Evolutionary conservation across 2,113 vertebrate species (phyloP), one percentile per base, ranked within the genome.

Genomic region (Corvus hawaiiensis): DNA sequence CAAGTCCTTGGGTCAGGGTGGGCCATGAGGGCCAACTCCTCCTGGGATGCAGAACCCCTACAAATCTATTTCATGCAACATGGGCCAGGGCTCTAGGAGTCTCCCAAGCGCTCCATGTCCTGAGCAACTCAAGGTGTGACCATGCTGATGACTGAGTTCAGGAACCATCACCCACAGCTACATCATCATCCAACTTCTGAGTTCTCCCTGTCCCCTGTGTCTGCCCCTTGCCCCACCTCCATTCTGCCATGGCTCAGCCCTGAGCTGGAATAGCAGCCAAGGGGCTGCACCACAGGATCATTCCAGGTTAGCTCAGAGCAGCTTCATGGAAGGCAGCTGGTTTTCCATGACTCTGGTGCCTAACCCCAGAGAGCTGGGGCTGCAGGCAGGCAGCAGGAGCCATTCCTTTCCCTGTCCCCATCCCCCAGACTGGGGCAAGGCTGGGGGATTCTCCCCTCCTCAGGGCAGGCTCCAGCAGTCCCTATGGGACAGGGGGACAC

Each of bases 41-140:
- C 10, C 44, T 46, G 15, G 13, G 4, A 3, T 61, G 33, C 67
- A 91, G 27, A 80, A 33, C 16, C 51, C 33, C 10, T n/a, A 24
- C 27, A 28, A 35, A 39, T 39, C 59, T 10, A 12, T 56, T 61
- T 33, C 39, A 19, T 30, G 30, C 73, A 83, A 26, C 1, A 1
- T 0, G 0, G 81, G 6, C 24, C 61, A 41, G 1, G 8, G 35
- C 26, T 10, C 1, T 23, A 24, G 37, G 16, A 20, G 4, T 23
- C 7, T 74, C 32, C 41, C 37, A 49, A 39, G 22, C 0, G 3
- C 16, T 67, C n/a, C 41, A 3, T 10, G 8, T n/a, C 84, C 58
- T n/a, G 44, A 52, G 26, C 52, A 37, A 68, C 24, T 5, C 16
- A 61, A 81, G 32, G 6, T 33, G 39, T 72, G 62, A 80, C 52